Evolutionary conservation across 2,888 invertebrate genomes (phyloP).

Genomic region (Athalia rosae): DNA sequence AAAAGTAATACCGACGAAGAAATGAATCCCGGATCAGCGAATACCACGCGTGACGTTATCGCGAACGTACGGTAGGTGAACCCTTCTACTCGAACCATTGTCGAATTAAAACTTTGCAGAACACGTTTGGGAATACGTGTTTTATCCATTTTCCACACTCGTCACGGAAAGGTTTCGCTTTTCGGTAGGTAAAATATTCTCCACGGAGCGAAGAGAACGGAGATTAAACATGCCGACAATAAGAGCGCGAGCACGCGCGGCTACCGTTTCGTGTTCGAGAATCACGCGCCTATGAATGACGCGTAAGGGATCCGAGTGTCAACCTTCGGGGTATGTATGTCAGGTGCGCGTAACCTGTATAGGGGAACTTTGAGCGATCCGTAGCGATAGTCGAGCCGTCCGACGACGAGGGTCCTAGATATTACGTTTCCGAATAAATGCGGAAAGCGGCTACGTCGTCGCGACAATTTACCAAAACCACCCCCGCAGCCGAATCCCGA

Average conservation of each 20-base stretch:
- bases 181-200: too few relatives aligned
- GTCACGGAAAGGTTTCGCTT: not conserved
- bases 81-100: not conserved
- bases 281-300: slow-evolving; percentile 23
- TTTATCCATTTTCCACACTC: not conserved
- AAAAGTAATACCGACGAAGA: slow-evolving; percentile 24
- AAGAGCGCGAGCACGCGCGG: not conserved
- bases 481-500: too few relatives aligned
- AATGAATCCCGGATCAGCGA: slow-evolving; percentile 20
- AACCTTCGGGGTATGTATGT: not conserved
- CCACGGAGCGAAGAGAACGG: not conserved
- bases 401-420: slow-evolving; percentile 19
- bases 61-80: slow-evolving; percentile 9
- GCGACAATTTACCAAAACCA: slow-evolving; percentile 8
- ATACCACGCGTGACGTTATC: slow-evolving; percentile 27
- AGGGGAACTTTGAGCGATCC: slow-evolving; percentile 5
- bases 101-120: slow-evolving; percentile 20
- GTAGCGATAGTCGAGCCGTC: slow-evolving; percentile 6
- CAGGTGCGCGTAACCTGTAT: not conserved
- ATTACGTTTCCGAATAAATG: slow-evolving; percentile 20
- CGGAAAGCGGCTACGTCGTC: not conserved
- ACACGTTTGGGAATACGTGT: slow-evolving; percentile 3
- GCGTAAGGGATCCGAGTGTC: slow-evolving; percentile 22
- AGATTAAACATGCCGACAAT: slow-evolving; percentile 19
- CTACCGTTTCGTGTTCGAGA: slow-evolving; percentile 33